phyloP scores from a whole-genome alignment of 2,888 invertebrate genomes.

The Clostera curtula region DNA sequence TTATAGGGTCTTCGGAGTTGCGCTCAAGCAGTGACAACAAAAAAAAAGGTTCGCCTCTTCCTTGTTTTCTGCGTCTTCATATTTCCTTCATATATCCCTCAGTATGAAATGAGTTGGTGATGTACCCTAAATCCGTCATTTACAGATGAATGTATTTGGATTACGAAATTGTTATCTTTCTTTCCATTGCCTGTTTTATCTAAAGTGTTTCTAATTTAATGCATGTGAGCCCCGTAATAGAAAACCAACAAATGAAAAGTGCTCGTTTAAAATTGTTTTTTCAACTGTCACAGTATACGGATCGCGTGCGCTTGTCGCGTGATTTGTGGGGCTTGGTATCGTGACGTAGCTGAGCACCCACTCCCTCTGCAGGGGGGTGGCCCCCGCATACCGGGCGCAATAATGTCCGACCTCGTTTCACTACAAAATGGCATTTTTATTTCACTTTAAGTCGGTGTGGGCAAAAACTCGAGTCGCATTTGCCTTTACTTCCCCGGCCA shows the following conservation, averaged over 20 bases:
- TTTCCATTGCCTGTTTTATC: slow-evolving; percentile 22
- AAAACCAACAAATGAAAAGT: slow-evolving; percentile 17
- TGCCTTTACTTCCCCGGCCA: no score
- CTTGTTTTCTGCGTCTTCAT: no score
- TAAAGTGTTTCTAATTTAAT: accelerated
- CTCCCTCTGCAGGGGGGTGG: slow-evolving; percentile 38
- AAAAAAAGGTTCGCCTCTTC: no score
- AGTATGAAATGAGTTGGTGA: no score
- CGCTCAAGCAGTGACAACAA: no score
- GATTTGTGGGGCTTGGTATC: slow-evolving; percentile 63
- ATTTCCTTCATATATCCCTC: no score
- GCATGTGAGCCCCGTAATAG: not conserved
- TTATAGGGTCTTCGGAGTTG: no score
- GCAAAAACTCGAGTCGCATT: slow-evolving; percentile 36
- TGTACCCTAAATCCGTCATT: slow-evolving; percentile 21
- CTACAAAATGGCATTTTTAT: slow-evolving; percentile 66
- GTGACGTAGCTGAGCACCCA: slow-evolving; percentile 58
- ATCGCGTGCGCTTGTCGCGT: slow-evolving; percentile 64
- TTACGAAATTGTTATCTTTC: not conserved
- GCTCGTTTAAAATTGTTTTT: slow-evolving; percentile 22
- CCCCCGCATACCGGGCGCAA: slow-evolving; percentile 61
- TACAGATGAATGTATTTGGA: slow-evolving; percentile 5
- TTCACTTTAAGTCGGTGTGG: slow-evolving; percentile 43
- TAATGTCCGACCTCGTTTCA: slow-evolving; percentile 63
- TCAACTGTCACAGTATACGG: slow-evolving; percentile 28